Evolutionary conservation across 2,797 vertebrate species (phyloP), one percentile per base, ranked within the genome.

Genomic region (Phrynocephalus vlangalii): DNA sequence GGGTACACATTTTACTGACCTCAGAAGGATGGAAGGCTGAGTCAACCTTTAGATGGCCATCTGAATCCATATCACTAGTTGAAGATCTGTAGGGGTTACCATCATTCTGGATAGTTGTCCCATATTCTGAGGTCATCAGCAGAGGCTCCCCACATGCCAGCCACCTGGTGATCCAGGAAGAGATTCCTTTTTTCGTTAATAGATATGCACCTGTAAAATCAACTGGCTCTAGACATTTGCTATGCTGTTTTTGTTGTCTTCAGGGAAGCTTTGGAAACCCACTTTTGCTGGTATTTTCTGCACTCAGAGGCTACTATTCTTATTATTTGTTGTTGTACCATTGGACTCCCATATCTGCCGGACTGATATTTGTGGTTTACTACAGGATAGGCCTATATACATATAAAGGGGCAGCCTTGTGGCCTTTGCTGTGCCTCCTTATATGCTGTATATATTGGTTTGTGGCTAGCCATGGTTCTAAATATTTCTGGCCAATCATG

Each of bases 71-170:
- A 8, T 3, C 6, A 30, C 5, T 52, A 44, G 38, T 1, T 52
- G 11, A 81, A 77, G 60, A 79, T 89, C 88, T 79, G 68, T 75
- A 87, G 30, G 63, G 89, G 86, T 70, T 93, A 85, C 84, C 44
- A 91, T 3, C 60, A 63, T 15, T 63, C 60, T 63, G 60, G 16
- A 20, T 63, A 5, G 60, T 63, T 63, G 18, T 63, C 60, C 60
- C 60, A 22, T 13, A 18, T 20, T 63, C 60, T 15, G 4, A 16
- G 15, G 60, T 63, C 60, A 63, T 63, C 60, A 63, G 60, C 60
- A 18, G 18, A 5, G 18, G 20, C 60, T 18, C 2, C 15, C 20
- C 60, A 63, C 13, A 63, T 63, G 60, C 18, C 60, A 63, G 60
- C 15, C 60, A 63, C 18, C 60, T 63, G 60, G 60, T 63, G 18